Percentiles rank a stretch among this genome's conserved stretches.
Evolutionary conservation across 2,113 vertebrate genomes (phyloP).

Genomic region (Rhinoptilus africanus): DNA sequence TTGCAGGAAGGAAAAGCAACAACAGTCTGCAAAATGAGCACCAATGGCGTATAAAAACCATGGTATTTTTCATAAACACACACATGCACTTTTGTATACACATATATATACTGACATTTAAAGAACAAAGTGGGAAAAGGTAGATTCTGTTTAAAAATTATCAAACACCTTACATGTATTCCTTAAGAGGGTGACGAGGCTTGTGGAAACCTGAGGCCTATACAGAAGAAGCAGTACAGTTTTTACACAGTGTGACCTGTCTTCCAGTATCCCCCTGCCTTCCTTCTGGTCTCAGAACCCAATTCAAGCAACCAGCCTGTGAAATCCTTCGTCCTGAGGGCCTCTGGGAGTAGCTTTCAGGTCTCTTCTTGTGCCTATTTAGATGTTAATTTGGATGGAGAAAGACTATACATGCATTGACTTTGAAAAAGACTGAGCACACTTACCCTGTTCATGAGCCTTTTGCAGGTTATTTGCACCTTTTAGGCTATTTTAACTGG

Average conservation of each 20-base stretch:
- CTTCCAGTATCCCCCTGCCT: not conserved
- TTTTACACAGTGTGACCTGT: not conserved
- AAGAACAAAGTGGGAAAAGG: not conserved
- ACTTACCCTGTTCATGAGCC: not conserved
- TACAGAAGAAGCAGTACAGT: not conserved
- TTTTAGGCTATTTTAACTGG: not conserved
- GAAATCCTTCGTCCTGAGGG: not conserved
- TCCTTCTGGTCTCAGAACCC: not conserved
- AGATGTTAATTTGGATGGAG: not conserved
- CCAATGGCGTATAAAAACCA: not conserved
- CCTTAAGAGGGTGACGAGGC: not conserved
- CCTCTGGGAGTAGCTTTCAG: not conserved
- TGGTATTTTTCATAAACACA: not conserved
- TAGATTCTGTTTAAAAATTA: not conserved
- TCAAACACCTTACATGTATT: not conserved
- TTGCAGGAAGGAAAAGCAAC: not conserved
- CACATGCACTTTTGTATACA: not conserved
- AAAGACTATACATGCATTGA: not conserved
- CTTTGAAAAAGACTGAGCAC: not conserved
- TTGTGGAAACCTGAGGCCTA: not conserved
- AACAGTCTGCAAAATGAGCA: not conserved
- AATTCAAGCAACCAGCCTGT: not conserved
- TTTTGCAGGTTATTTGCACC: not conserved
- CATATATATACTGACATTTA: not conserved
- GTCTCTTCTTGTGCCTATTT: not conserved